phyloP scores from a whole-genome alignment of 2,888 invertebrate genomes.

The Osedax frankpressi region DNA sequence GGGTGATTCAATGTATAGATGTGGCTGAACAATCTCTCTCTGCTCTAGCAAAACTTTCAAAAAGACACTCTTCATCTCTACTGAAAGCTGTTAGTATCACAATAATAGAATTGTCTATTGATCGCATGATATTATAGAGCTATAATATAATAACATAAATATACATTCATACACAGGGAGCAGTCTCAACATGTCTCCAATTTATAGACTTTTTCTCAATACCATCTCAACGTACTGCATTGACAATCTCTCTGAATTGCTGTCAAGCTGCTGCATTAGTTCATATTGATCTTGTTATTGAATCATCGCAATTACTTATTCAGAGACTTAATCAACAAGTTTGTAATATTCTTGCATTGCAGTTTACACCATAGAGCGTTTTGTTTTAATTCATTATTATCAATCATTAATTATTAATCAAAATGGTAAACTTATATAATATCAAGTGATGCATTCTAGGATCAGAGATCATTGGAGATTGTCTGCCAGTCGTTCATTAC shows the following conservation, averaged over 20 bases:
- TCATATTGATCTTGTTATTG: constrained; percentile 82
- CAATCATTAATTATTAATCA: no score
- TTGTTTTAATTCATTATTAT: no score
- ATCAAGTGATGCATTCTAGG: no score
- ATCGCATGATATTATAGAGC: no score
- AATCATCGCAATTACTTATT: constrained; percentile 73
- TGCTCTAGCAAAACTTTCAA: constrained; percentile 87
- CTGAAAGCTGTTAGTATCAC: neutral
- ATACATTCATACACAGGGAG: constrained; percentile 55
- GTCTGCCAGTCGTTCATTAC: neutral
- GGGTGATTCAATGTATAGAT: constrained; percentile 98
- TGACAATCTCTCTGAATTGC: constrained; percentile 93
- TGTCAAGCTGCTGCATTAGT: constrained; percentile 83
- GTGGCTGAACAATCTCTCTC: constrained; percentile 96
- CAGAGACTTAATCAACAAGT: constrained; percentile 52
- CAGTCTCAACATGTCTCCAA: constrained; percentile 86
- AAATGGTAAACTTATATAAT: no score
- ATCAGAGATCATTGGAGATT: neutral
- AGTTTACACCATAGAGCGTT: no score
- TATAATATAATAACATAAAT: no score
- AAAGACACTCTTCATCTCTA: constrained; percentile 56
- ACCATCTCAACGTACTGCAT: constrained; percentile 86
- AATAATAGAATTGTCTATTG: no score
- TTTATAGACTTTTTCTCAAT: constrained; percentile 97
- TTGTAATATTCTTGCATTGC: no score